Conservation (phyloP, 2,113 vertebrate genomes). For the Neotragus moschatus region DNA sequence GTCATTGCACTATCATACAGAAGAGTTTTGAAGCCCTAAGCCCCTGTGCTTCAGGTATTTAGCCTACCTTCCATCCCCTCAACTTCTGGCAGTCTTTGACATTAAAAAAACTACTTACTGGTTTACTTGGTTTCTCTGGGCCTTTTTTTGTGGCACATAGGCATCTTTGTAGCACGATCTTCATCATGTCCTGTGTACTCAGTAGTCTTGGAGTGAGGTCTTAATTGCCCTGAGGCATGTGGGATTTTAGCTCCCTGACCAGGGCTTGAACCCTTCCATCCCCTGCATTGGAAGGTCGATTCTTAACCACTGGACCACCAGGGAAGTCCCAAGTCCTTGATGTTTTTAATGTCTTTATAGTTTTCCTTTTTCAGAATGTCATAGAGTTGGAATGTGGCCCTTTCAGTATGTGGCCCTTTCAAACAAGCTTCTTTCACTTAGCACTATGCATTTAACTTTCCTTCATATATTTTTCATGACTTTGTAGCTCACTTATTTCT, state of each 20-base stretch:
- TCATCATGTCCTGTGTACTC: not conserved
- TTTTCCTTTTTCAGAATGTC: not conserved
- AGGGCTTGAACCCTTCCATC: not conserved
- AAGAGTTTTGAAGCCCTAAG: not conserved
- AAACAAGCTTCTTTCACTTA: not conserved
- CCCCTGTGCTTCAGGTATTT: not conserved
- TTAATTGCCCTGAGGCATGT: not conserved
- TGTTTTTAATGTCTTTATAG: not conserved
- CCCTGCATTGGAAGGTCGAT: not conserved
- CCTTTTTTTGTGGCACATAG: not conserved
- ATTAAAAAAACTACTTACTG: not conserved
- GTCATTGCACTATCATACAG: not conserved
- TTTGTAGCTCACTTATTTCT: not conserved
- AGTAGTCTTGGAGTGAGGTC: not conserved
- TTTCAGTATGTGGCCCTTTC: not conserved
- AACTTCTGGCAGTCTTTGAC: not conserved
- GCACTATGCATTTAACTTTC: not conserved
- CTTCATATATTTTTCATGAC: not conserved
- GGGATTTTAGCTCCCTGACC: not conserved
- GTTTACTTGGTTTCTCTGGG: not conserved
- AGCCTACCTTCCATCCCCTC: not conserved
- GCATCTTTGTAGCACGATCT: rapidly evolving
- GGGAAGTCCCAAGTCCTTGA: not conserved
- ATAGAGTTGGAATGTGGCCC: not conserved
- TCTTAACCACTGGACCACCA: not conserved